A percentile compares a stretch with the other conserved stretches of the same genome.
These are phyloP conservation scores for Pectinophora gossypiella DNA, from an alignment of 1,140 invertebrate genomes.

Conservation along the genomic window DNA sequence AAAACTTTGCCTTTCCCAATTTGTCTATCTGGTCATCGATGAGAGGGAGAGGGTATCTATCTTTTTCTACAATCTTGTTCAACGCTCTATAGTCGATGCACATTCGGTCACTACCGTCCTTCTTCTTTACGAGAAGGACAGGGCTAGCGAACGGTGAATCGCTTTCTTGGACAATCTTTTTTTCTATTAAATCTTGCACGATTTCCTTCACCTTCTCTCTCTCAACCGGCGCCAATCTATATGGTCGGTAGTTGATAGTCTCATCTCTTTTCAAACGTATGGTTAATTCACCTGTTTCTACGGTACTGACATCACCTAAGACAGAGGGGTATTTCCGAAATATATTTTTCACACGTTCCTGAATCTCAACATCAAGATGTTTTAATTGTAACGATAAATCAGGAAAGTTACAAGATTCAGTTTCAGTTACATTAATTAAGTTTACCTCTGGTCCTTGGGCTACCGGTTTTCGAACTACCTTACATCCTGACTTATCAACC, in stretches of 20 bases:
- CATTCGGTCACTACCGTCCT: conserved; percentile 18
- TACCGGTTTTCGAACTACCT: background rate
- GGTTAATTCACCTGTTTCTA: conserved; percentile 5
- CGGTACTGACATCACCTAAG: background rate
- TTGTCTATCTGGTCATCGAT: too few relatives aligned
- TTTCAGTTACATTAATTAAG: background rate
- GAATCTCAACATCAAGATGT: background rate
- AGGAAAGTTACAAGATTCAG: background rate
- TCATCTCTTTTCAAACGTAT: background rate
- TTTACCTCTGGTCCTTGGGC: background rate
- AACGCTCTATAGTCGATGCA: conserved; percentile 6
- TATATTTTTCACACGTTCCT: background rate
- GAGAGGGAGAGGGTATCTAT: conserved; percentile 65
- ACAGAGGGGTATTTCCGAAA: background rate
- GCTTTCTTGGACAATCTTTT: conserved; percentile 10
- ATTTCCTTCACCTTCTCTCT: conserved; percentile 8
- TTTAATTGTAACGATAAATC: background rate
- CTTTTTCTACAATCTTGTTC: conserved; percentile 33
- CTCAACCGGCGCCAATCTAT: conserved; percentile 11
- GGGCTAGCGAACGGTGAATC: conserved; percentile 21
- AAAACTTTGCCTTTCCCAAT: background rate
- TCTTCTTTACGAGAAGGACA: conserved; percentile 24
- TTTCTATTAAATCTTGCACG: conserved; percentile 10
- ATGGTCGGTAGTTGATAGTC: conserved; percentile 14
- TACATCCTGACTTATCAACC: background rate